Evolutionary conservation across 2,797 vertebrate genomes (phyloP), one percentile per base, ranked within the genome.

Genomic region (Sebastes glaucus): DNA sequence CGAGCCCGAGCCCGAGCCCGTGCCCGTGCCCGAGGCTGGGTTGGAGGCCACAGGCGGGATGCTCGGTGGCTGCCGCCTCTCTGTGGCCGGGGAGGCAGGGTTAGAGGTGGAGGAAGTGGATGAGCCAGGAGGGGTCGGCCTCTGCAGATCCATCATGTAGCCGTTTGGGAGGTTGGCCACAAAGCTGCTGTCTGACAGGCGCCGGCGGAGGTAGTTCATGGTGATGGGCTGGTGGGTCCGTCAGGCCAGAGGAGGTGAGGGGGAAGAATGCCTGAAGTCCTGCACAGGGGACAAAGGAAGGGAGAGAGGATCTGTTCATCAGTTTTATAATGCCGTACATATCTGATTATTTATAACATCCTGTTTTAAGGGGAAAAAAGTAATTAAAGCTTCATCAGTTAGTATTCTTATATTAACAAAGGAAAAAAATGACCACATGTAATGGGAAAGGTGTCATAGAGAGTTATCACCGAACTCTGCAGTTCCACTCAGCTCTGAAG

Each of bases 151-250:
- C 89, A 97, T 96, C 98, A 98, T 99, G 93, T 98, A 99, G 91
- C 98, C 98, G 1, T 98, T 99, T 72, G 98, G 98, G 65, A 99
- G 95, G 91, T 99, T 99, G 69, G 98, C 97, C 87, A 99, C 97
- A 0, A 99, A 99, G 91, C 98, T 99, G 83, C 98, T 99, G 94
- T 99, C 98, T 0, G 98, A 99, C 25, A 99, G 96, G 73, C 98
- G 97, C 16, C 98, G 95, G 61, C 98, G 96, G 88, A 99, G 97
- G 95, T 99, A 99, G 96, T 99, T 99, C 98, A 99, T 99, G 79
- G 88, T 86, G 92, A 85, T 1, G 32, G 78, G 0, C 55, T 65
- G 91, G 88, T 91, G 84, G 78, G 86, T 85, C 80, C 18, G 78
- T 92, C 87, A 92, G 81, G 89, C 81, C 85, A 84, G 83, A 80